These are phyloP conservation scores for Tricholauxania praeusta DNA, from an alignment of 2,888 invertebrate species.

Conservation along the genomic window DNA sequence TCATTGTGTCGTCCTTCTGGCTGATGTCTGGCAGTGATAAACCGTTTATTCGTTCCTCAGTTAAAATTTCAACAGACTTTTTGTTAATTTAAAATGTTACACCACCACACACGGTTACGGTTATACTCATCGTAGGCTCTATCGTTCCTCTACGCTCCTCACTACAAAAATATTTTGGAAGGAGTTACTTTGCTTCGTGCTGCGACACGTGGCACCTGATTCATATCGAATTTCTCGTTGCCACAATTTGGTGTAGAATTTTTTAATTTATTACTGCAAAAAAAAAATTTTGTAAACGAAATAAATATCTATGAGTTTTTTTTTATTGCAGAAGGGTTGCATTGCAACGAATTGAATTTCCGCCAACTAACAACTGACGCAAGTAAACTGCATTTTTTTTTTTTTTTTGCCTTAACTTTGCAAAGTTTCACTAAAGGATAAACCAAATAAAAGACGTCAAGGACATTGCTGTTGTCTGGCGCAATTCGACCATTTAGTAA, in stretches of 20 bases:
- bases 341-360: conserved; percentile 3
- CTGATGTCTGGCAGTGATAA: conserved; percentile 52
- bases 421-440: no score
- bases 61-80: conserved; percentile 39
- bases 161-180: conserved; percentile 19
- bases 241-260: conserved; percentile 5
- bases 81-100: conserved; percentile 53
- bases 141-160: conserved; percentile 54
- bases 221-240: conserved; percentile 59
- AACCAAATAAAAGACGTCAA: neutral
- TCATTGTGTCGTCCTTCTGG: conserved; percentile 10
- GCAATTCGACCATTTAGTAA: neutral
- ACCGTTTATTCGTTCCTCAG: conserved; percentile 33
- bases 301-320: neutral
- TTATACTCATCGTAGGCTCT: conserved; percentile 43
- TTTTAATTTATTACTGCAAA: conserved; percentile 25
- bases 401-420: neutral
- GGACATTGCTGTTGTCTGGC: neutral
- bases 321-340: conserved; percentile 12
- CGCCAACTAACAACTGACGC: conserved; percentile 15
- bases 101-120: conserved; percentile 42
- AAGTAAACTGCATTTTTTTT: neutral
- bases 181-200: conserved; percentile 35
- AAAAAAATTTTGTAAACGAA: neutral
- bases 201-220: conserved; percentile 63